Base-by-base conservation (phyloP, 2,888 invertebrate species). In the Acanthacorydalis orientalis region DNA sequence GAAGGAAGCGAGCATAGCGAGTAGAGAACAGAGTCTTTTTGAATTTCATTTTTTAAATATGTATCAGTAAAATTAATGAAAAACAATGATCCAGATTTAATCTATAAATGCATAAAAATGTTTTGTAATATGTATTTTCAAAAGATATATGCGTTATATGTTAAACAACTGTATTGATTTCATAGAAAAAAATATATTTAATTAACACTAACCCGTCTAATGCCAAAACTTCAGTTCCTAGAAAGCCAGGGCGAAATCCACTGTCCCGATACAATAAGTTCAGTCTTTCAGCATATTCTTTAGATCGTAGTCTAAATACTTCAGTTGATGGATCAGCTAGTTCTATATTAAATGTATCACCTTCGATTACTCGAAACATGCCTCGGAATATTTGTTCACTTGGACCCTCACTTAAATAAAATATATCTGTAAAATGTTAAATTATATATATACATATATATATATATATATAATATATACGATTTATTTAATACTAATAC, bases 361-460 rank as follows among this genome's bases (percentile, higher is more conserved):
- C 79, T 50, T 73, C 70, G 45, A 69, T 68, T 51, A 88, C 79
- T 54, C 79, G 75, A 63, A 91, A 85, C 50, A 81, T 82, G 38
- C 83, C 90, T 51, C 87, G 74, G 67, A 87, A 91, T 49, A 86
- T 75, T 63, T 86, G 81, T 61, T 87, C 85, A 58, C 81, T 80
- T 45, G 82, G 70, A 40, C 81, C 79, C 56, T 81, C 78, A 43
- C 78, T 72, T 51, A 78, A 73, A 57, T 83, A 73, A 65, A 81
- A 83, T 64, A 81, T 78, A 60, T 83, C 85, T 85, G 74, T 37
- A 72, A 75, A 55, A 49, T n/a, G n/a, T 52, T 53, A 54, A 53
- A 50, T 54, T 48, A 51, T 44, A 47, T 40, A 35, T 12, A 16
- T 15, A 14, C 4, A 12, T 35, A n/a, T 35, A 35, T 35, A n/a